Evolutionary conservation across 2,113 vertebrate species (phyloP).

Genomic region (Oreochromis aureus): DNA sequence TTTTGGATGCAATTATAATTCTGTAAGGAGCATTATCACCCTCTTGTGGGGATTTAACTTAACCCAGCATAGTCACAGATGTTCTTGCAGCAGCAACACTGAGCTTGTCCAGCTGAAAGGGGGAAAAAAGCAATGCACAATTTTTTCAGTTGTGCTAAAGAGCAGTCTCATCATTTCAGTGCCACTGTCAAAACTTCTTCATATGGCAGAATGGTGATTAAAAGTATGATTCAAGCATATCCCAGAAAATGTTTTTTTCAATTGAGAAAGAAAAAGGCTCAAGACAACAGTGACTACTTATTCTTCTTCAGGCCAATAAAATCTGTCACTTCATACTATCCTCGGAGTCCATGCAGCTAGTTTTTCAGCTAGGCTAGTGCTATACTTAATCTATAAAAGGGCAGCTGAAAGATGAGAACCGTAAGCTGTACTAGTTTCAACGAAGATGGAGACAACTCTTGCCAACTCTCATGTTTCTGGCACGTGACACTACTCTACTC

Average conservation of each 20-base stretch:
- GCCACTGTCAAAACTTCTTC: neutral
- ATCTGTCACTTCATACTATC: neutral
- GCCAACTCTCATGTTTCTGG: neutral
- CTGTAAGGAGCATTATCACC: constrained; percentile 22
- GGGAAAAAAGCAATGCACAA: neutral
- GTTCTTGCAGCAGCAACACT: constrained; percentile 90
- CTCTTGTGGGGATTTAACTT: constrained; percentile 39
- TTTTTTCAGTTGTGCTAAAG: neutral
- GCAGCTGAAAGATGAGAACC: neutral
- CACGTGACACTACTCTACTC: neutral
- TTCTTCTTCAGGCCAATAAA: neutral
- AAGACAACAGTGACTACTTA: neutral
- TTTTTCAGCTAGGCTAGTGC: neutral
- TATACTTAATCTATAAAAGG: neutral
- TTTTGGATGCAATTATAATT: neutral
- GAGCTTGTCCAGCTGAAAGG: constrained; percentile 88
- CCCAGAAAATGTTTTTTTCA: neutral
- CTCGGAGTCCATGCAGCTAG: neutral
- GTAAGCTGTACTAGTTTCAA: neutral
- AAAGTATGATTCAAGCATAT: neutral
- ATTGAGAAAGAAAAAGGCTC: neutral
- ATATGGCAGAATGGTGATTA: neutral
- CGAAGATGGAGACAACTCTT: neutral
- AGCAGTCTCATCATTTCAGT: neutral
- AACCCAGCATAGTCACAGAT: constrained; percentile 79